Conservation (phyloP, 2,113 vertebrate species). For the Mastomys natalensis region DNA sequence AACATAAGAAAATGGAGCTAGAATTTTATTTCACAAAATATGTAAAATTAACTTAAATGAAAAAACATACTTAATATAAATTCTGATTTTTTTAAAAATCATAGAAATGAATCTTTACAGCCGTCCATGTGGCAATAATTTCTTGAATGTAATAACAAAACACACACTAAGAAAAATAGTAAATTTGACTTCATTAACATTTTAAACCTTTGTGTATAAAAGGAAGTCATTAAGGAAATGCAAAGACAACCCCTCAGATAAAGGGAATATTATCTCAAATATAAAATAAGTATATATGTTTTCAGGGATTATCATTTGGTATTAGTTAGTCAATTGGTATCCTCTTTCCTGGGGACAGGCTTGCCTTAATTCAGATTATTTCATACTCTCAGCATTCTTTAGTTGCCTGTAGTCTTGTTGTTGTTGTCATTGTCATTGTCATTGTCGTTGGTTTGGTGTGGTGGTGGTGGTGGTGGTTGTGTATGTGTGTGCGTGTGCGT, state of each 20-base stretch:
- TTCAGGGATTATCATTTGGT: background rate
- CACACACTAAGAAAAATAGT: background rate
- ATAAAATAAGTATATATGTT: background rate
- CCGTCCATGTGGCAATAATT: background rate
- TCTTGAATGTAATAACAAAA: background rate
- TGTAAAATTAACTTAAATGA: slow-evolving; percentile 19
- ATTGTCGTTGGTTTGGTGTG: no score
- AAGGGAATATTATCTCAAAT: background rate
- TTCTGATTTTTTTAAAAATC: background rate
- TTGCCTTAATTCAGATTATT: background rate
- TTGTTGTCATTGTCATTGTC: no score
- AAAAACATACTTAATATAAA: background rate
- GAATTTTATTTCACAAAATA: background rate
- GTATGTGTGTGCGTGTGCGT: no score
- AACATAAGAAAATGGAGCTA: slow-evolving; percentile 3
- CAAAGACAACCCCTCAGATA: slow-evolving; percentile 1
- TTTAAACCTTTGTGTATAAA: background rate
- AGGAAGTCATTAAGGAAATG: background rate
- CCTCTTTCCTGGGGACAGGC: background rate
- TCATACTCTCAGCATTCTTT: background rate
- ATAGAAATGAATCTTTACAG: background rate
- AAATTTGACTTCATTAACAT: background rate
- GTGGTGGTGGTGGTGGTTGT: no score
- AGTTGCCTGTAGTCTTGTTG: background rate
- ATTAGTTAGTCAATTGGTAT: background rate